These are phyloP conservation scores for Caenorhabditis becei DNA, from an alignment of 2,888 invertebrate genomes.

Conservation along the genomic window DNA sequence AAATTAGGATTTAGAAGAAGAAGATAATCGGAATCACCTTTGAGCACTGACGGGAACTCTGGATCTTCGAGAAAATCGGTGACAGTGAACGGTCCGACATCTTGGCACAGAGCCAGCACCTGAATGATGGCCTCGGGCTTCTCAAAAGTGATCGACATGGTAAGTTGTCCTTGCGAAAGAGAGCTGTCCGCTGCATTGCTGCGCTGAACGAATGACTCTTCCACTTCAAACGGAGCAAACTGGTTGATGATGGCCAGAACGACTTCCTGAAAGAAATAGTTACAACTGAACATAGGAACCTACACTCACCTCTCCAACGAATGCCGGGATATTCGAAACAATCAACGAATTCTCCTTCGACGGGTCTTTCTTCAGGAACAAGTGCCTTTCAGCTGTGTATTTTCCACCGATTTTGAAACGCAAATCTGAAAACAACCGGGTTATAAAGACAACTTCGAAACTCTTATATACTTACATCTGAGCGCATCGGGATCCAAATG, in stretches of 20 bases:
- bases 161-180: conserved; percentile 61
- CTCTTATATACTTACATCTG: conserved; percentile 30
- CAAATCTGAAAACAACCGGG: conserved; percentile 28
- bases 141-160: conserved; percentile 57
- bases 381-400: conserved; percentile 41
- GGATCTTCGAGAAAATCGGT: conserved; percentile 50
- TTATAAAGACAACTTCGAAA: neutral
- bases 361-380: conserved; percentile 60
- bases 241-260: conserved; percentile 53
- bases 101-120: conserved; percentile 46
- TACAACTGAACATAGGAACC: neutral
- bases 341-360: conserved; percentile 57
- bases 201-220: conserved; percentile 49
- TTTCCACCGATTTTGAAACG: conserved; percentile 40
- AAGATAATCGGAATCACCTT: conserved; percentile 25
- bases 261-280: conserved; percentile 55
- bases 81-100: conserved; percentile 53
- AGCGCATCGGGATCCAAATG: conserved; percentile 45
- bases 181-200: conserved; percentile 57
- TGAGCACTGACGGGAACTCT: conserved; percentile 50
- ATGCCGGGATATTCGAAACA: conserved; percentile 64
- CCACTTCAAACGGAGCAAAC: conserved; percentile 50
- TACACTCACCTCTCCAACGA: conserved; percentile 54
- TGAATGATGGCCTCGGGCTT: conserved; percentile 56
- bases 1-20: neutral